phyloP scores from a whole-genome alignment of 2,113 vertebrate genomes.

The Coptodon rendalli region DNA sequence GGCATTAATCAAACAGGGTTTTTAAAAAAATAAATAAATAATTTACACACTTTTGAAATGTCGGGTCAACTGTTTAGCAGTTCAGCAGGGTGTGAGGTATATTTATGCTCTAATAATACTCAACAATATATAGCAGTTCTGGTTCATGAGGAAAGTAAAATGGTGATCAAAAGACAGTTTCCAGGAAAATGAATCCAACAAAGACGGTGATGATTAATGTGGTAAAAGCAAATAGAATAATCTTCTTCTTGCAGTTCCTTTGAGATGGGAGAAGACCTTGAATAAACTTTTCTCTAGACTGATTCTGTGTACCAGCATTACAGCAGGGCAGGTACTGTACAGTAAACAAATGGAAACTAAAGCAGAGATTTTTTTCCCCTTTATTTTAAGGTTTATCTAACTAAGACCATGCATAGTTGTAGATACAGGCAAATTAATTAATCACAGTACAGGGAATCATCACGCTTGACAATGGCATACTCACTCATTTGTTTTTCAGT shows the following conservation, averaged over 20 bases:
- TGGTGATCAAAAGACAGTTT: conserved; percentile 31
- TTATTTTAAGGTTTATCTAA: not conserved
- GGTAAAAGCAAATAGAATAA: conserved; percentile 44
- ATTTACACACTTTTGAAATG: conserved; percentile 1
- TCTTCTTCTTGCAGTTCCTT: conserved; percentile 14
- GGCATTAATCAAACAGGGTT: not conserved
- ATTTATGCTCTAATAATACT: conserved; percentile 31
- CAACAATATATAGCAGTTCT: conserved; percentile 41
- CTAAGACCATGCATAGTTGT: not conserved
- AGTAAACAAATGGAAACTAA: not conserved
- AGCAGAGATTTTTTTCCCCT: not conserved
- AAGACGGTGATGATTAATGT: conserved; percentile 26
- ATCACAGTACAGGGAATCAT: not conserved
- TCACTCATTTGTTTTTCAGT: not conserved
- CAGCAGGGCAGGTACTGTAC: not conserved
- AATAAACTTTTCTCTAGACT: conserved; percentile 23
- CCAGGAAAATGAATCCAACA: conserved; percentile 21
- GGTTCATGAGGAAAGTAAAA: conserved; percentile 14
- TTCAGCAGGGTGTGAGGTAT: conserved; percentile 3
- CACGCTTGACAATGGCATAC: not conserved
- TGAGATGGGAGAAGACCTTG: conserved; percentile 19
- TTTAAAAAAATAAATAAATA: not conserved
- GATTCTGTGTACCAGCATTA: conserved; percentile 17
- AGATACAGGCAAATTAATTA: not conserved
- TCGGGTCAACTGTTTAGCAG: conserved; percentile 6